Evolutionary conservation across 2,797 vertebrate genomes (phyloP).

Genomic region (Onychomys leucogaster): DNA sequence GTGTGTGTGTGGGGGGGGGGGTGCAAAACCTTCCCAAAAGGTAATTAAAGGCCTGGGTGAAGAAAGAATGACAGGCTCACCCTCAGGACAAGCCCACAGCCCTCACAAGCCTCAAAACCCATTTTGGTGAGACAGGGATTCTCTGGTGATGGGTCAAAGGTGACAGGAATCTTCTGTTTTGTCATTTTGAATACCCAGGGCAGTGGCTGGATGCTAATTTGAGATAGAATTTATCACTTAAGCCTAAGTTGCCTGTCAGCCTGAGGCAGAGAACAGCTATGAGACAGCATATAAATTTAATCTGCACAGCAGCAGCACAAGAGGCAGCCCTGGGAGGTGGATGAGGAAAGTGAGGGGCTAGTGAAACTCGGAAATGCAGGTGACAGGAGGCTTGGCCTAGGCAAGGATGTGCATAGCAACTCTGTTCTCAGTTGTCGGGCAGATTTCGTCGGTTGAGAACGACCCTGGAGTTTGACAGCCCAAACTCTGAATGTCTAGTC

Average conservation of each 20-base stretch:
- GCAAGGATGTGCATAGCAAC: neutral
- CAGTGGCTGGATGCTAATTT: neutral
- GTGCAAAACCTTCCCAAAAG: neutral
- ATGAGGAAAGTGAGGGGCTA: no score
- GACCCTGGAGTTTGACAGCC: neutral
- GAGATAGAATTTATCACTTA: neutral
- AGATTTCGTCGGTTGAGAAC: neutral
- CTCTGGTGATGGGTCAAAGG: neutral
- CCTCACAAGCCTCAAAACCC: neutral
- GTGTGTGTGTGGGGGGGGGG: no score
- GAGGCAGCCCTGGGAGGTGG: neutral
- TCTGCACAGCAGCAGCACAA: neutral
- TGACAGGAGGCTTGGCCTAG: neutral
- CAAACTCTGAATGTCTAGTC: neutral
- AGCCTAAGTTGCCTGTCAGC: neutral
- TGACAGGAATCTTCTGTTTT: neutral
- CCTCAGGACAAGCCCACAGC: no score
- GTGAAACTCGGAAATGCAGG: neutral
- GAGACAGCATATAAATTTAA: neutral
- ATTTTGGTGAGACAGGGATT: neutral
- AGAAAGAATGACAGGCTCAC: neutral
- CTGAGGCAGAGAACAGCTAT: neutral
- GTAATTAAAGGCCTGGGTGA: neutral
- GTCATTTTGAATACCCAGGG: neutral
- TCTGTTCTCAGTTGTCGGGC: neutral